These are phyloP conservation scores for Sarcophaga rosellei DNA, from an alignment of 2,888 invertebrate species.

Conservation along the genomic window DNA sequence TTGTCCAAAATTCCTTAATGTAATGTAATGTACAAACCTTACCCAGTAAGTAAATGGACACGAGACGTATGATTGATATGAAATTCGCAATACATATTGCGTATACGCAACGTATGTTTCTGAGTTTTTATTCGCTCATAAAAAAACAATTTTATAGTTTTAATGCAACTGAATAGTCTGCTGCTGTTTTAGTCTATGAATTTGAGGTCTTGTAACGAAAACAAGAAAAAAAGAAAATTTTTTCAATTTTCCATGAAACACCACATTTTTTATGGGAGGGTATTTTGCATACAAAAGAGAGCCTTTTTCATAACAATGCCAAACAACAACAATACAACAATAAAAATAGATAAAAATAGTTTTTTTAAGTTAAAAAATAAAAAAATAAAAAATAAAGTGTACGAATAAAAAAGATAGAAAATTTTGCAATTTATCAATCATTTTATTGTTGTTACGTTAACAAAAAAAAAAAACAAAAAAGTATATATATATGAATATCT, in stretches of 20 bases:
- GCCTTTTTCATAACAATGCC: constrained; percentile 42
- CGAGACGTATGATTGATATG: too few species aligned
- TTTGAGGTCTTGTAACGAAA: not conserved
- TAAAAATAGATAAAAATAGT: constrained; percentile 49
- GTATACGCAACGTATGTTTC: too few species aligned
- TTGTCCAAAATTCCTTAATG: too few species aligned
- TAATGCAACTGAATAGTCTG: not conserved
- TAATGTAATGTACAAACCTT: too few species aligned
- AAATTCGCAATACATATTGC: too few species aligned
- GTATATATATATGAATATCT: too few species aligned
- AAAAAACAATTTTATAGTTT: not conserved
- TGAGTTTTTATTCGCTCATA: too few species aligned
- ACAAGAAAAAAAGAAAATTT: not conserved
- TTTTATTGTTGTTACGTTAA: constrained; percentile 32
- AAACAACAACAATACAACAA: constrained; percentile 25
- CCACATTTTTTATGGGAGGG: not conserved
- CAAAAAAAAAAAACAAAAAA: not conserved
- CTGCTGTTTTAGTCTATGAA: not conserved
- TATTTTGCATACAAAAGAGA: not conserved
- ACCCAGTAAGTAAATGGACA: too few species aligned
- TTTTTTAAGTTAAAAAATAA: not conserved
- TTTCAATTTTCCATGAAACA: not conserved
- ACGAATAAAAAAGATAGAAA: constrained; percentile 17
- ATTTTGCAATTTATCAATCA: constrained; percentile 62
- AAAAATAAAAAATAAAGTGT: not conserved